Base-by-base conservation (phyloP, 1,140 invertebrate genomes). In the Bombus huntii region DNA sequence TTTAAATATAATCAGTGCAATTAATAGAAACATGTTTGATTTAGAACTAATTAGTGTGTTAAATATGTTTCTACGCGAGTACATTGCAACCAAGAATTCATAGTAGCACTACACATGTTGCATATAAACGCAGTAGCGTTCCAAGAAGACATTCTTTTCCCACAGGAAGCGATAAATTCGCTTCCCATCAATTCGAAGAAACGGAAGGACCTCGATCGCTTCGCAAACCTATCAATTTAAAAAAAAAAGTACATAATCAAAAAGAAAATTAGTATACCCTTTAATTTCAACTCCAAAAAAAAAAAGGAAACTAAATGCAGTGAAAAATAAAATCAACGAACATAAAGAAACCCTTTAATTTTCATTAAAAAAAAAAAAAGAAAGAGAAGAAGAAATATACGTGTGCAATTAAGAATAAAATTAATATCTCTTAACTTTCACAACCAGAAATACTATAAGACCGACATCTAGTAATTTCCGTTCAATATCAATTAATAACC, bases 151-250 rank as follows among this genome's bases (percentile, higher is more conserved):
- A 85, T 80, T 80, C 77, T 71, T 65, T 80, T 62, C 28, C 57
- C 68, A 73, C 42, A 71, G 83, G 83, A 73, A 72, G 57, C n/a
- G 44, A 80, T 85, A 85, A 85, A 85, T 73, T 44, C 42, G 25
- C 18, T 22, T 31, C 22, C 13, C 68, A 72, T 85, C 71, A 47
- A 65, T 80, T 62, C 83, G 6, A 47, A 59, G 68, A 62, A 84
- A 47, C 10, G 18, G 25, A n/a, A 70, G 39, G 28, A 39, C 13
- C 9, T 44, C 47, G 47, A n/a, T 71, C 71, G 6, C n/a, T 4
- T n/a, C 25, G 2, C 31, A 22, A 34, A 47, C 10, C 39, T 47
- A 9, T 28, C 22, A 66, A 79, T 79, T 79, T 65, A 76, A 62
- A 34, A 65, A 65, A 78, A 39, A 39, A 37, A 37, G 22, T 34